Base-by-base conservation (phyloP, 2,113 vertebrate genomes). In the Mionectes macconnelli region DNA sequence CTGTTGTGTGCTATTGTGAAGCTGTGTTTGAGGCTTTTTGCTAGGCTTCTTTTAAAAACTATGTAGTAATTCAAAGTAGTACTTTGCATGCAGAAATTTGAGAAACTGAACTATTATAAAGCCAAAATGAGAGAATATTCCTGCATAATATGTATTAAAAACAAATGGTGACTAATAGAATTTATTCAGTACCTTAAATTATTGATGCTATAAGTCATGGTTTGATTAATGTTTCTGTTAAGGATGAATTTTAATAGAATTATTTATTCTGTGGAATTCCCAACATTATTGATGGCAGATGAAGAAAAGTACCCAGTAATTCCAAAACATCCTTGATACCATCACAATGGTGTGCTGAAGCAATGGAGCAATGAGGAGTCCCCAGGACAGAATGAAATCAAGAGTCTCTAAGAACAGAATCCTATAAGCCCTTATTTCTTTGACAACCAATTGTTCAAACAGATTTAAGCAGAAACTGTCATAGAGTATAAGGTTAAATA, bases 391-490 rank as follows among this genome's bases (percentile, higher is more conserved):
- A 63, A 49, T 16, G 6, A 42, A 79, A 56, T 8, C 16, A 52
- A 25, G 31, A 42, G 9, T 33, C 33, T 66, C 17, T 15, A 74
- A 35, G 22, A 74, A 39, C 22, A 67, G 16, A 60, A 60, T 18
- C 21, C 1, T 68, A 18, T 14, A 75, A 60, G 40, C 53, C 0
- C 0, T 45, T 59, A 9, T 44, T 81, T 39, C 3, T 74, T 75
- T 60, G 28, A 20, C 6, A 45, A 39, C 4, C 17, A 53, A 14
- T n/a, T 17, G 10, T 30, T 89, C 27, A 39, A 59, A 59, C 8
- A 60, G 9, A 62, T 45, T 40, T 16, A 60, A 45, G 20, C 2
- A 53, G 13, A 53, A 89, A 30, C 33, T 45, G 10, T 53, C 20
- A 17, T 14, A 21, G 28, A 45, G 1, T 39, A 30, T 25, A 30